phyloP scores from a whole-genome alignment of 2,888 invertebrate genomes.

The Agrilus mali region DNA sequence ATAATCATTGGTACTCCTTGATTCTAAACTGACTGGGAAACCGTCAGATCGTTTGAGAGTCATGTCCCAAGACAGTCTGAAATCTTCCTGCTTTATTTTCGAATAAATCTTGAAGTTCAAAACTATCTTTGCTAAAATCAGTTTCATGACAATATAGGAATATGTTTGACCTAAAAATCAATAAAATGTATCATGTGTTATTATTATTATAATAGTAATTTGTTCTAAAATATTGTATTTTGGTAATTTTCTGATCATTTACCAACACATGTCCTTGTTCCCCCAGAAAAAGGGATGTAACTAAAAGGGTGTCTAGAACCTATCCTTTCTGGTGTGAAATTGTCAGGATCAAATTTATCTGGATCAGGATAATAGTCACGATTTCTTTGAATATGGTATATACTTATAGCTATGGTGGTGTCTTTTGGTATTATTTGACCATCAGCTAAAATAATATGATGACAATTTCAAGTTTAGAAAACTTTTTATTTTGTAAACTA shows the following conservation, averaged over 20 bases:
- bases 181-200: too few species aligned
- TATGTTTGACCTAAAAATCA: conserved; percentile 33
- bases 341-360: conserved; percentile 53
- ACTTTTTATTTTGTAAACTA: too few species aligned
- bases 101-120: too few species aligned
- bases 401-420: conserved; percentile 12
- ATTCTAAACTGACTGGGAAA: too few species aligned
- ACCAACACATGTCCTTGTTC: conserved; percentile 61
- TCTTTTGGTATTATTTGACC: conserved; percentile 15
- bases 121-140: too few species aligned
- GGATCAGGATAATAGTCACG: conserved; percentile 51
- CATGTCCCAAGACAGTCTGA: too few species aligned
- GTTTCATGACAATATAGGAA: too few species aligned
- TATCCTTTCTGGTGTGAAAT: conserved; percentile 57
- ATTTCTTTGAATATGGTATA: conserved; percentile 44
- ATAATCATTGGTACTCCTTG: too few species aligned
- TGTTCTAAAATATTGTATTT: background rate
- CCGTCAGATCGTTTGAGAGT: too few species aligned
- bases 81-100: too few species aligned
- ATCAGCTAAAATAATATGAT: conserved; percentile 7
- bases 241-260: conserved; percentile 10
- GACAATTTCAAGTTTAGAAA: too few species aligned
- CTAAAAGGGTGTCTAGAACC: conserved; percentile 58
- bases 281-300: conserved; percentile 62
- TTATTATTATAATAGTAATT: too few species aligned